Percentiles rank a stretch among this genome's conserved stretches.
Conservation (phyloP, 1,140 invertebrate species). For the Adelges cooleyi region DNA sequence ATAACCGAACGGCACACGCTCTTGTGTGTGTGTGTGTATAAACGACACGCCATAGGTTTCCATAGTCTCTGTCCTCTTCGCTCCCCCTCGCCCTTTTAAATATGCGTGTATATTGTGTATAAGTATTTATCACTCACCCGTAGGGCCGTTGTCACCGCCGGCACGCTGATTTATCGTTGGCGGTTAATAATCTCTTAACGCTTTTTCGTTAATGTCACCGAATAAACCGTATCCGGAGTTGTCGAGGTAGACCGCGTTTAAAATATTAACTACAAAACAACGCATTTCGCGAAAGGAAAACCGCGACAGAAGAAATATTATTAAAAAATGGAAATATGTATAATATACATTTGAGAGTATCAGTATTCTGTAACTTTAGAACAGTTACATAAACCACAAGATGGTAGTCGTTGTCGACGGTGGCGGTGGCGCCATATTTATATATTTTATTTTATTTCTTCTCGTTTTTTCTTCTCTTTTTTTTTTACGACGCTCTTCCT, state of each 20-base stretch:
- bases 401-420: not conserved
- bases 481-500: not conserved
- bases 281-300: not conserved
- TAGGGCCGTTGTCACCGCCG: constrained; percentile 14
- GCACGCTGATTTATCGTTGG: constrained; percentile 19
- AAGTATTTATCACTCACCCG: not conserved
- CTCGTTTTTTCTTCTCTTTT: too few species aligned
- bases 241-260: not conserved
- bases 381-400: too few species aligned
- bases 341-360: too few species aligned
- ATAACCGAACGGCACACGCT: constrained; percentile 14
- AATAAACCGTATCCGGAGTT: constrained; percentile 8
- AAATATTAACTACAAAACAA: not conserved
- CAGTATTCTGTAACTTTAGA: too few species aligned
- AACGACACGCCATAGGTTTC: not conserved
- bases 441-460: constrained; percentile 23
- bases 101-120: not conserved
- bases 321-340: not conserved
- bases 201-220: constrained; percentile 21
- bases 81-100: not conserved
- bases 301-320: not conserved
- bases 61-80: not conserved
- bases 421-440: constrained; percentile 25
- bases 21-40: not conserved
- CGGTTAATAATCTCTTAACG: constrained; percentile 14